Percentiles rank a stretch among this genome's conserved stretches.
Conservation (phyloP, 2,888 invertebrate genomes). For the Caenorhabditis macrosperma region DNA sequence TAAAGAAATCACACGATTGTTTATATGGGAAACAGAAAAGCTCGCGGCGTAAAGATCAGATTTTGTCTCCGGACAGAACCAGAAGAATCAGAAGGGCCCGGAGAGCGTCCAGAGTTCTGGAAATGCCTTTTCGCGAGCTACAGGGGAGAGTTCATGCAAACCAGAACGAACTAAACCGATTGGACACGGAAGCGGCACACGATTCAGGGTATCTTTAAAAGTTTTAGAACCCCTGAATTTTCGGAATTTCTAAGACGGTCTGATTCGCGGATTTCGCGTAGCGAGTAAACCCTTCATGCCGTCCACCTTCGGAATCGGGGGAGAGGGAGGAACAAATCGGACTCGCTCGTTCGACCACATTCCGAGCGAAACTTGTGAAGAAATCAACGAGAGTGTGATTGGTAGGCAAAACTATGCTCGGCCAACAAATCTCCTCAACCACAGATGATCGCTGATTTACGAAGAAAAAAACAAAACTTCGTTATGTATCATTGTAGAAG, state of each 20-base stretch:
- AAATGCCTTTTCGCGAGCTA: background rate
- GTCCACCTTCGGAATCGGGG: background rate
- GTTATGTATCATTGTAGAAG: background rate
- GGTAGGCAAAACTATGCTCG: background rate
- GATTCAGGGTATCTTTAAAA: background rate
- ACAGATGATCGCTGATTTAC: background rate
- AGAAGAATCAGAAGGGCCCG: background rate
- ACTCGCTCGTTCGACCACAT: too few species aligned
- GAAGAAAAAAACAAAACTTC: background rate
- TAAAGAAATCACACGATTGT: slow-evolving; percentile 3
- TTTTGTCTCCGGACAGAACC: slow-evolving; percentile 3
- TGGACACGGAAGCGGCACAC: background rate
- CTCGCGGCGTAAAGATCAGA: slow-evolving; percentile 7
- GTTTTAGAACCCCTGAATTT: background rate
- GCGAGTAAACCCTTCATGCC: background rate
- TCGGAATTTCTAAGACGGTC: background rate
- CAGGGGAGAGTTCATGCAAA: background rate
- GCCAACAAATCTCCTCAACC: background rate
- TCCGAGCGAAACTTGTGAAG: too few species aligned
- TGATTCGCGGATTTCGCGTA: background rate
- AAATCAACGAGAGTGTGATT: background rate
- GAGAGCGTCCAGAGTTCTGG: background rate
- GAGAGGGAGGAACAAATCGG: background rate
- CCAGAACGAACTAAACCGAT: slow-evolving; percentile 3
- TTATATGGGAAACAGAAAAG: background rate